Evolutionary conservation across 1,140 invertebrate species (phyloP).

Genomic region (Alviniconcha marisindica): DNA sequence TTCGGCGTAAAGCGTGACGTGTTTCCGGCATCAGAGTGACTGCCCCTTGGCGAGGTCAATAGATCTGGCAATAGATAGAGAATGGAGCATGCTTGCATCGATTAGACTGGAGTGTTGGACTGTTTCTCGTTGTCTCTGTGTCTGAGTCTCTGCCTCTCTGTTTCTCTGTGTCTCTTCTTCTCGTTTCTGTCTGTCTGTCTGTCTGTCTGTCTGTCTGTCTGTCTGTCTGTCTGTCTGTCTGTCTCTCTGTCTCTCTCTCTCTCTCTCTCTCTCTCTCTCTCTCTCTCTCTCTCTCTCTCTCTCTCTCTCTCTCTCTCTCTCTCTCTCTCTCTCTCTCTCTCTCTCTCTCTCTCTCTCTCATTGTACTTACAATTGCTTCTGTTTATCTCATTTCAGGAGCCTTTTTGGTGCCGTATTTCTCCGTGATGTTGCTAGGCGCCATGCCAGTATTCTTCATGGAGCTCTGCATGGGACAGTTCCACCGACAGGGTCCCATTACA

Average conservation of each 20-base stretch:
- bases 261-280: not conserved
- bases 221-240: not conserved
- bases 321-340: not conserved
- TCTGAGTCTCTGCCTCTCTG: not conserved
- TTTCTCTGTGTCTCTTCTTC: not conserved
- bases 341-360: not conserved
- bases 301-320: not conserved
- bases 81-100: too few relatives aligned
- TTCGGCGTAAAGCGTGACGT: too few relatives aligned
- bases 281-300: not conserved
- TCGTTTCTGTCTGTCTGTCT: not conserved
- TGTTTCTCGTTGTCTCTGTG: not conserved
- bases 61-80: too few relatives aligned
- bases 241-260: not conserved
- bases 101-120: too few relatives aligned
- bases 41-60: too few relatives aligned
- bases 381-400: slow-evolving; percentile 66
- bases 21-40: too few relatives aligned
- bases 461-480: slow-evolving; percentile 76
- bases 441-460: slow-evolving; percentile 78
- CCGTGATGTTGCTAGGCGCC: slow-evolving; percentile 75
- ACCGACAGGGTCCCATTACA: slow-evolving; percentile 74
- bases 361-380: not conserved
- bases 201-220: slow-evolving; percentile 12
- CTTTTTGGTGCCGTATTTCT: slow-evolving; percentile 75